Conservation (phyloP, 2,888 invertebrate genomes). For the Macrosoma leucophasiata region DNA sequence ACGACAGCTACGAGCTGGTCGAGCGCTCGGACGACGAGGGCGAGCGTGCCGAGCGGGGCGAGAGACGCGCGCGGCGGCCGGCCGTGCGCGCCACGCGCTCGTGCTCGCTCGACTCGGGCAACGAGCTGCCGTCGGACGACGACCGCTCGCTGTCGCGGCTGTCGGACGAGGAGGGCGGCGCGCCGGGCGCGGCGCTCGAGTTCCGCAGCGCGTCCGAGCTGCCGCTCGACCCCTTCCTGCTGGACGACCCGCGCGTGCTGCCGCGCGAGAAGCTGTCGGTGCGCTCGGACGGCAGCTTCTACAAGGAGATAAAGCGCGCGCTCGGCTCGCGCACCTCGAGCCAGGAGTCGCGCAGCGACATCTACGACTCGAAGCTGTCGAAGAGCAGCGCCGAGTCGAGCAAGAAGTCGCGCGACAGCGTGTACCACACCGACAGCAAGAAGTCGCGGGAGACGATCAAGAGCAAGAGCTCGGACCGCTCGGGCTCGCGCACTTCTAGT, state of each 20-base stretch:
- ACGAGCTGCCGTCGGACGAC: conserved; percentile 84
- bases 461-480: conserved; percentile 77
- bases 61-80: conserved; percentile 42
- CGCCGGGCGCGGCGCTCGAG: conserved; percentile 76
- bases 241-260: conserved; percentile 84
- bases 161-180: conserved; percentile 72
- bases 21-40: conserved; percentile 84
- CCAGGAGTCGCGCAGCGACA: conserved; percentile 81
- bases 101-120: conserved; percentile 85
- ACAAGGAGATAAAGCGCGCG: conserved; percentile 80
- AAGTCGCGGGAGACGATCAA: conserved; percentile 79
- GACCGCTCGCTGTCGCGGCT: conserved; percentile 76
- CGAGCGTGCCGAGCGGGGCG: conserved; percentile 47
- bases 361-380: conserved; percentile 79
- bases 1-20: conserved; percentile 90
- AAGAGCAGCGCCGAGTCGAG: conserved; percentile 80
- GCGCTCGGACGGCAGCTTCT: conserved; percentile 83
- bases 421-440: conserved; percentile 80
- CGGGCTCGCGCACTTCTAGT: conserved; percentile 79
- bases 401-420: conserved; percentile 78
- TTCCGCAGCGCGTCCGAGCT: conserved; percentile 81
- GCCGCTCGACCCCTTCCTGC: conserved; percentile 84
- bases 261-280: conserved; percentile 83
- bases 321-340: conserved; percentile 81
- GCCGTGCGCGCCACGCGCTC: conserved; percentile 76